These are phyloP conservation scores for Sterrhoptilus dennistouni DNA, from an alignment of 2,113 vertebrate species.

Conservation along the genomic window DNA sequence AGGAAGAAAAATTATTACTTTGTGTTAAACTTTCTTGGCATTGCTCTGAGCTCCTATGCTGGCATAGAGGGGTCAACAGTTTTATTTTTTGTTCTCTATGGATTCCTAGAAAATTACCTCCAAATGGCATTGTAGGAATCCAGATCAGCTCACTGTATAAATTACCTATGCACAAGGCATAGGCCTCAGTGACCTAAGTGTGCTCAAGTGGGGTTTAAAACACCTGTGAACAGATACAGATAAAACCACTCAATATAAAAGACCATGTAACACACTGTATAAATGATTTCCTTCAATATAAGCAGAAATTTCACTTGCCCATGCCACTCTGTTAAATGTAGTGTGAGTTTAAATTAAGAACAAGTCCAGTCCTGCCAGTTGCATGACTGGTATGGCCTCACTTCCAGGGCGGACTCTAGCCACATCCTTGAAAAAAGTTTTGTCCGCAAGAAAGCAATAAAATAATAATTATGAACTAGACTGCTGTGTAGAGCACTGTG, in stretches of 20 bases:
- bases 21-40: not conserved
- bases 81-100: not conserved
- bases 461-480: not conserved
- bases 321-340: not conserved
- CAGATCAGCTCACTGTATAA: not conserved
- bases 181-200: not conserved
- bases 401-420: not conserved
- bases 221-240: not conserved
- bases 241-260: not conserved
- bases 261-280: not conserved
- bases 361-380: not conserved
- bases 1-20: not conserved
- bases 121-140: not conserved
- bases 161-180: not conserved
- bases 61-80: not conserved
- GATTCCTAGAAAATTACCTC: not conserved
- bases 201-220: not conserved
- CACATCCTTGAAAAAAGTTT: slow-evolving; percentile 9
- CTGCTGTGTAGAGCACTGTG: not conserved
- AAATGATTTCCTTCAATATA: not conserved
- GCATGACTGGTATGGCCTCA: not conserved
- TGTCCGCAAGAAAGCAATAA: slow-evolving; percentile 20
- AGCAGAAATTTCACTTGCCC: not conserved
- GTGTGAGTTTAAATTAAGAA: not conserved
- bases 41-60: not conserved